phyloP scores from a whole-genome alignment of 1,140 invertebrate genomes.

The Tetramorium alpestre region DNA sequence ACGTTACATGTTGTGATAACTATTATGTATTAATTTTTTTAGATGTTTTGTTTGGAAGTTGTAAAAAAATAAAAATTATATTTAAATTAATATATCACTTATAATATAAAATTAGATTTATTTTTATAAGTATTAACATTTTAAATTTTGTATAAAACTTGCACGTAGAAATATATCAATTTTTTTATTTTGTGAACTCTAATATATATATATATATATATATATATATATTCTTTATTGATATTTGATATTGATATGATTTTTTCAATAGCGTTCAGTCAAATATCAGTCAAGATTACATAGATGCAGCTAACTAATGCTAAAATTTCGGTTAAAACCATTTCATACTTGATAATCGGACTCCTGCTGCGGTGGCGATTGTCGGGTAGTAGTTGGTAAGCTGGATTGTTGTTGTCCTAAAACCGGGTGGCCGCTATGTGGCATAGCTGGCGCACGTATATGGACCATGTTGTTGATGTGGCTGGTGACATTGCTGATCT shows the following conservation, averaged over 20 bases:
- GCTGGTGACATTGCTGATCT: conserved; percentile 78
- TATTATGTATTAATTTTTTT: not conserved
- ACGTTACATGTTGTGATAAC: not conserved
- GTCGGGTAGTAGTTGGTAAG: conserved; percentile 65
- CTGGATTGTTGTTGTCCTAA: conserved; percentile 76
- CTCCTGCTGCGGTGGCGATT: conserved; percentile 76
- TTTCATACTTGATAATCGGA: conserved; percentile 78
- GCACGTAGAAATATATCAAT: not conserved
- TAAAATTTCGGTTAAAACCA: not conserved
- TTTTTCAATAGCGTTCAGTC: not conserved
- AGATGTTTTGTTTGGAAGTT: not conserved
- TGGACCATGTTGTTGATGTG: conserved; percentile 78
- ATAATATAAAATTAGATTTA: not conserved
- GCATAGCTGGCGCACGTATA: conserved; percentile 68
- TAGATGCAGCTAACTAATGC: not conserved
- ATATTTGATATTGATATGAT: not conserved
- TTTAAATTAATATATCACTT: not conserved
- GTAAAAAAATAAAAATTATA: not conserved
- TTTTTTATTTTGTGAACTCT: not conserved
- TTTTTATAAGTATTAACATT: not conserved
- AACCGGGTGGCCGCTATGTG: conserved; percentile 68
- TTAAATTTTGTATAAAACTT: not conserved
- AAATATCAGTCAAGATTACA: not conserved
- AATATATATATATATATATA: not conserved
- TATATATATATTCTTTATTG: not conserved